A percentile compares a stretch with the other conserved stretches of the same genome.
These are phyloP conservation scores for Lochmaea crataegi DNA, from an alignment of 2,888 invertebrate species.

Conservation along the genomic window DNA sequence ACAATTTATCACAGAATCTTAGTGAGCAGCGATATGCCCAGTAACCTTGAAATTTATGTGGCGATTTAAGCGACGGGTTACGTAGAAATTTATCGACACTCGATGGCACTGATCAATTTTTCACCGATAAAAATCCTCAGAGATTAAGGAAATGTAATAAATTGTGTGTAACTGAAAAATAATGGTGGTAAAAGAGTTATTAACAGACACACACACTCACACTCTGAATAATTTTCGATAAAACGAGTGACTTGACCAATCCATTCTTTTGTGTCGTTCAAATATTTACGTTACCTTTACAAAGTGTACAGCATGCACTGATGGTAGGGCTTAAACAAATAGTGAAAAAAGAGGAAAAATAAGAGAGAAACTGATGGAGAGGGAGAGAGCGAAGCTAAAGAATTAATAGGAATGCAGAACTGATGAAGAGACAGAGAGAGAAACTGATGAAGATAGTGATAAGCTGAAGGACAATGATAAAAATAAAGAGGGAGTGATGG, in stretches of 20 bases:
- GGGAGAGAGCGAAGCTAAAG: too few relatives aligned
- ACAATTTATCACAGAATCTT: slow-evolving; percentile 18
- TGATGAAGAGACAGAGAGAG: too few relatives aligned
- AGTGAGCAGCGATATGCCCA: slow-evolving; percentile 17
- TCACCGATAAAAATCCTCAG: slow-evolving; percentile 12
- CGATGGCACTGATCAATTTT: slow-evolving; percentile 19
- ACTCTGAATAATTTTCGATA: not conserved
- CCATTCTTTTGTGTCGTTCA: not conserved
- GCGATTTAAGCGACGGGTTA: slow-evolving; percentile 13
- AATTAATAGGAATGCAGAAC: too few relatives aligned
- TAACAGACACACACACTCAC: not conserved
- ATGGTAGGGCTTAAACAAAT: too few relatives aligned
- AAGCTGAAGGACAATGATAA: too few relatives aligned
- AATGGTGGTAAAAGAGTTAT: not conserved
- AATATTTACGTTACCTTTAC: not conserved
- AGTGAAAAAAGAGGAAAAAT: too few relatives aligned
- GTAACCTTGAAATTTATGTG: slow-evolving; percentile 15
- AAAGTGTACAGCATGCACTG: too few relatives aligned
- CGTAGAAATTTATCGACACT: slow-evolving; percentile 9
- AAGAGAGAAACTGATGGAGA: too few relatives aligned
- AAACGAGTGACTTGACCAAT: not conserved
- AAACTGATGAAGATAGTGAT: too few relatives aligned
- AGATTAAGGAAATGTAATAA: slow-evolving; percentile 10
- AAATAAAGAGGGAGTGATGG: too few relatives aligned
- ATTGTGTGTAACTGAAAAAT: not conserved